Evolutionary conservation across 2,113 vertebrate species (phyloP).

Genomic region (Erythrolamprus reginae): DNA sequence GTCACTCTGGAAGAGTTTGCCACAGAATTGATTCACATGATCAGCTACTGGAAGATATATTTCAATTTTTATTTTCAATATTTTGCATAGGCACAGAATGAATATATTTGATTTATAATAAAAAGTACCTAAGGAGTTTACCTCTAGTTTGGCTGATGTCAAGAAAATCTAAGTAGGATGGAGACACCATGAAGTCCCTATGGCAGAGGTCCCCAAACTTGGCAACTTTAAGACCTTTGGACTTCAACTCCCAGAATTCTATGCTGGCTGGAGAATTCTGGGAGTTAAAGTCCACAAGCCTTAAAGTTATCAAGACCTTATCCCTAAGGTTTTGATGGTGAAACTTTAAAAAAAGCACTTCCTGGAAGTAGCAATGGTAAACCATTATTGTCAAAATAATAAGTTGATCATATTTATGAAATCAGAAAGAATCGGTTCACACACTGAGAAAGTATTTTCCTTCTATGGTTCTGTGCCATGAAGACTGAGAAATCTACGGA

Average conservation of each 20-base stretch:
- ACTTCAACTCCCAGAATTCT: too few relatives aligned
- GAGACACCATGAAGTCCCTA: not conserved
- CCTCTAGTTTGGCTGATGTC: not conserved
- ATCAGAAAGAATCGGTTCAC: not conserved
- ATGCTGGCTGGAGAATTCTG: too few relatives aligned
- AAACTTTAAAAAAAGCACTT: not conserved
- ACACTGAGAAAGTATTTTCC: not conserved
- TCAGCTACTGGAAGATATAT: not conserved
- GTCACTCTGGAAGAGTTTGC: not conserved
- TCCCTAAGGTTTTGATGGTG: not conserved
- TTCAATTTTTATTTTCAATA: not conserved
- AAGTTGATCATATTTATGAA: not conserved
- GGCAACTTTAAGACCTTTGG: too few relatives aligned
- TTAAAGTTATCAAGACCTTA: too few relatives aligned
- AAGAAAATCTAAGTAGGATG: not conserved
- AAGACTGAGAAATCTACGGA: not conserved
- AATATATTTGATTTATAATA: not conserved
- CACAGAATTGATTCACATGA: not conserved
- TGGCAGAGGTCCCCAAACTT: too few relatives aligned
- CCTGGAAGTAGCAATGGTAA: not conserved
- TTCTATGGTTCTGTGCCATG: not conserved
- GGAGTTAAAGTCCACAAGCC: too few relatives aligned
- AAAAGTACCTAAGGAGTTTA: not conserved
- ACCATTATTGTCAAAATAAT: not conserved
- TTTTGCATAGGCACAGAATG: not conserved